Evolutionary conservation across 30 jellyfish, hydroid and myxozoan genomes (phyloP), one percentile per base, ranked within the genome.

Genomic region (Hydra vulgaris): DNA sequence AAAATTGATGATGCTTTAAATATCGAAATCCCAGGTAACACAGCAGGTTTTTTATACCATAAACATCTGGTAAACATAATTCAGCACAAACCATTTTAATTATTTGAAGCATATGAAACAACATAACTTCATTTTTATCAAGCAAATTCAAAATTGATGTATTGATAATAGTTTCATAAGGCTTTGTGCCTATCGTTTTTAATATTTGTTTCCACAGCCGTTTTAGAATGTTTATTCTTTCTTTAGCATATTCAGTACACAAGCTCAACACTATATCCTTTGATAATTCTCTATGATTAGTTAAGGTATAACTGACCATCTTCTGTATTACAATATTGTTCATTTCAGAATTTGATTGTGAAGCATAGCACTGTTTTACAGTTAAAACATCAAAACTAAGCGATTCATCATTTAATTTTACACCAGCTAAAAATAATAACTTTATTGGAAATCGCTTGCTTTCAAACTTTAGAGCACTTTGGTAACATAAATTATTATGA

Each of bases 401-500:
- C 12, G 12, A 40, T 3, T 40, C 61, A 40, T 40, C 12, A 12
- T 40, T 40, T 40, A 40, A 40, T 5, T 40, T 12, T 40, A 40
- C 61, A 40, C 75, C 75, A 68, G 75, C 75, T n/a, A 68, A 16
- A 68, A 68, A 68, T 23, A 20, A 68, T 68, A 68, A 23, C 75
- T 68, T 68, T 1, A 68, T 1, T 68, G 75, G 75, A 15, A 68
- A 68, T 68, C 75, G 75, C 75, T 68, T 68, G 75, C 75, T 68
- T 23, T 8, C 12, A 40, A 12, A 40, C 27, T n/a, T n/a, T 17
- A 15, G 17, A 8, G 7, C 75, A 68, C 75, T 68, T 68, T 68
- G 15, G 16, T 68, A 23, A 23, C 75, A 68, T 1, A 68, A 15
- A 68, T 23, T n/a, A 20, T 68, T 20, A 16, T 68, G 16, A 3